These are phyloP conservation scores for Popillia japonica DNA, from an alignment of 1,140 invertebrate species.

Conservation along the genomic window DNA sequence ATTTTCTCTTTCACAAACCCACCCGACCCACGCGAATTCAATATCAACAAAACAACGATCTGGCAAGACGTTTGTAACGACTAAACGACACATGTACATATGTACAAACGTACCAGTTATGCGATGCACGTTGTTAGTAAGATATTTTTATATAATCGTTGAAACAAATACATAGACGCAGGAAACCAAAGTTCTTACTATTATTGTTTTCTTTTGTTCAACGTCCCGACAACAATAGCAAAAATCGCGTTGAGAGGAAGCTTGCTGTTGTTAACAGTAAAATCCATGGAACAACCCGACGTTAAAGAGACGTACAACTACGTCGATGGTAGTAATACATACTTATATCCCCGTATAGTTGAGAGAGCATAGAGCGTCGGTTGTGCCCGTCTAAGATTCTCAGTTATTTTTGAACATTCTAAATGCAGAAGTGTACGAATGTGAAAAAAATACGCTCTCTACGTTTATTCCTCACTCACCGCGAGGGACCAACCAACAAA, in stretches of 20 bases:
- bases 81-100: background rate
- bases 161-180: background rate
- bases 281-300: background rate
- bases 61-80: background rate
- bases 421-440: constrained; percentile 18
- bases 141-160: constrained; percentile 2
- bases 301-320: background rate
- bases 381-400: background rate
- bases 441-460: background rate
- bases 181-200: background rate
- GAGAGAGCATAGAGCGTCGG: background rate
- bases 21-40: background rate
- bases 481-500: background rate
- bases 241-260: background rate
- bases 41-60: constrained; percentile 11
- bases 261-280: background rate
- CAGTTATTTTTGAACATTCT: constrained; percentile 19
- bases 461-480: background rate
- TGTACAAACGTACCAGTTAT: background rate
- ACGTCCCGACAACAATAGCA: background rate
- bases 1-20: background rate
- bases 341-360: too few species aligned
- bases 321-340: background rate
- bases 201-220: background rate
- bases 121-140: background rate